Percentiles rank a stretch among this genome's conserved stretches.
These are phyloP conservation scores for Channa maculata DNA, from an alignment of 2,113 vertebrate species.

Conservation along the genomic window DNA sequence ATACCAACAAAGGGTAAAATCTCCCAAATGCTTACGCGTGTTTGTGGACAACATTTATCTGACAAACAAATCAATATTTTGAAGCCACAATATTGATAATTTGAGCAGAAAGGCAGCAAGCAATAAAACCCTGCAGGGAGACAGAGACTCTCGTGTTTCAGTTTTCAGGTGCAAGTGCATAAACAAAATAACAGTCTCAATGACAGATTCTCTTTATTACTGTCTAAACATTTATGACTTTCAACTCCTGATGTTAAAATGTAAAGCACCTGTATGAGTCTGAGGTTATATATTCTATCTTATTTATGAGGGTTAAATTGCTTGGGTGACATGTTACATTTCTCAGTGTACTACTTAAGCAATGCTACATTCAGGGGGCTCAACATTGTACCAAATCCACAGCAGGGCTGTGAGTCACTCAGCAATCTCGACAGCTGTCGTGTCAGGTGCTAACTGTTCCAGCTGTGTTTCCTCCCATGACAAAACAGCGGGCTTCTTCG, in stretches of 20 bases:
- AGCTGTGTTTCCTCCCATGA: conserved; percentile 73
- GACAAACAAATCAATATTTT: conserved; percentile 55
- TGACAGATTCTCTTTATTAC: conserved; percentile 22
- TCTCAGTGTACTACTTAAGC: conserved; percentile 20
- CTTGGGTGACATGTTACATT: conserved; percentile 10
- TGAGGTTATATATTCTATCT: not conserved
- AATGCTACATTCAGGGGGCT: conserved; percentile 6
- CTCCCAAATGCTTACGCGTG: conserved; percentile 1
- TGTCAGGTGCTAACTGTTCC: conserved; percentile 66
- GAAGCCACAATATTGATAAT: conserved; percentile 50
- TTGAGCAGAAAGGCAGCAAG: conserved; percentile 34
- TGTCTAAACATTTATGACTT: conserved; percentile 59
- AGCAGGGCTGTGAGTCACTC: conserved; percentile 62
- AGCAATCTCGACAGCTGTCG: conserved; percentile 73
- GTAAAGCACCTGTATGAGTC: not conserved
- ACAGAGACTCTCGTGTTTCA: conserved; percentile 41
- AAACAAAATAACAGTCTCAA: conserved; percentile 16
- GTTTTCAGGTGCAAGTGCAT: conserved; percentile 28
- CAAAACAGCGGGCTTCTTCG: conserved; percentile 50
- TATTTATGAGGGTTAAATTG: not conserved
- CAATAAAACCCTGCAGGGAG: conserved; percentile 26
- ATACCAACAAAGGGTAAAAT: conserved; percentile 23
- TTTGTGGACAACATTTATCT: conserved; percentile 29
- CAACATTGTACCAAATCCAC: conserved; percentile 24
- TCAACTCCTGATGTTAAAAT: not conserved